Percentiles rank a stretch among this genome's conserved stretches.
Evolutionary conservation across 1,140 invertebrate genomes (phyloP).

Genomic region (Drosophila parvula): DNA sequence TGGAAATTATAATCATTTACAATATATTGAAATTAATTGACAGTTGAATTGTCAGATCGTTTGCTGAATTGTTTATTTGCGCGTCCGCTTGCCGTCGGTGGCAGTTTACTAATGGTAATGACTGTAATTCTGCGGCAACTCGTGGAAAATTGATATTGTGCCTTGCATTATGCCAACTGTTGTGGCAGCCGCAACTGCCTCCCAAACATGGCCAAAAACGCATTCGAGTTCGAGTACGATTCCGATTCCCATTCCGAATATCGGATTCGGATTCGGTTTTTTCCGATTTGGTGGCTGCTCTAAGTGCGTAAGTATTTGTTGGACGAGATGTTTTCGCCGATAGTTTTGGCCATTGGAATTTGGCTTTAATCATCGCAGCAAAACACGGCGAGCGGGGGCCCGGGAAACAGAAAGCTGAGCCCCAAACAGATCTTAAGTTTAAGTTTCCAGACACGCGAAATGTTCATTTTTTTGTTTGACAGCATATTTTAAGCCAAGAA

Average conservation of each 20-base stretch:
- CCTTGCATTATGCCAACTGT: slow-evolving; percentile 70
- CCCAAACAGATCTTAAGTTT: not conserved
- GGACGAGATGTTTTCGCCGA: slow-evolving; percentile 50
- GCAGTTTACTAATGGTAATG: slow-evolving; percentile 82
- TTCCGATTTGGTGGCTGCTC: slow-evolving; percentile 21
- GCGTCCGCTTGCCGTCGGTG: slow-evolving; percentile 50
- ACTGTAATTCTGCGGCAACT: slow-evolving; percentile 77
- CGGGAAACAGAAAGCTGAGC: not conserved
- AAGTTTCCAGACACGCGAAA: slow-evolving; percentile 3
- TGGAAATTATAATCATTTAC: slow-evolving; percentile 80
- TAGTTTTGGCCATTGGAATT: slow-evolving; percentile 51
- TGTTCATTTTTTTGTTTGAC: not conserved
- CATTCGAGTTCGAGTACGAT: slow-evolving; percentile 30
- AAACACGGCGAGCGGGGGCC: not conserved
- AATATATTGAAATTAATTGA: slow-evolving; percentile 83
- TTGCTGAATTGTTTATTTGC: slow-evolving; percentile 77
- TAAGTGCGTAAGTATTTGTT: slow-evolving; percentile 58
- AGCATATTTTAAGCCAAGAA: not conserved
- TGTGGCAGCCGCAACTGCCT: slow-evolving; percentile 65
- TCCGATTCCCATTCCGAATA: slow-evolving; percentile 34
- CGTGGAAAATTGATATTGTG: slow-evolving; percentile 77
- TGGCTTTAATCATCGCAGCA: slow-evolving; percentile 30
- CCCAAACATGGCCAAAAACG: slow-evolving; percentile 60
- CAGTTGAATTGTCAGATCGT: slow-evolving; percentile 81
- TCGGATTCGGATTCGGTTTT: slow-evolving; percentile 25